phyloP scores from a whole-genome alignment of 37 sponge, comb jelly and placozoan genomes.

The Cliona cf. orientalis region DNA sequence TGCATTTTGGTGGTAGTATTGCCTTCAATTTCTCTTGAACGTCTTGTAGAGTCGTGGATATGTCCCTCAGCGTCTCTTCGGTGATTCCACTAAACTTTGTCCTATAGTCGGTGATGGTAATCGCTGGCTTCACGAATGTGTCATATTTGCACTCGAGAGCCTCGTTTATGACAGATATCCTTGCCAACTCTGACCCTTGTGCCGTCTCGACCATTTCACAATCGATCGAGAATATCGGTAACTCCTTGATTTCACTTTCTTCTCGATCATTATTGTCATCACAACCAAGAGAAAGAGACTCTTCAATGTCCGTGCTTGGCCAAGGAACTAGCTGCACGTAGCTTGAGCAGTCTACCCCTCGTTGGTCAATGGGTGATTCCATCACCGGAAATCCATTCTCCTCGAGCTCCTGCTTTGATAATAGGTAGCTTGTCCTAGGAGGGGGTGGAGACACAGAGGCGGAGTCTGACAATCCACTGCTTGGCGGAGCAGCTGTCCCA shows the following conservation, averaged over 20 bases:
- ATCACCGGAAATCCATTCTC: slow-evolving; percentile 41
- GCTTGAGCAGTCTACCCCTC: neutral
- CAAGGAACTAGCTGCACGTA: slow-evolving; percentile 28
- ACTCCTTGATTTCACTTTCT: neutral
- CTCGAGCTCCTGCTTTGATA: slow-evolving; percentile 29
- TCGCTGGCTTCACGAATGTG: slow-evolving; percentile 78
- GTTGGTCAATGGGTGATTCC: neutral
- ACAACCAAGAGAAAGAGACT: neutral
- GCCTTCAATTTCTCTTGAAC: slow-evolving; percentile 72
- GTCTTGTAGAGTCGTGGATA: slow-evolving; percentile 76
- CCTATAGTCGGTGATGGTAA: slow-evolving; percentile 79
- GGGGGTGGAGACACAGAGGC: neutral
- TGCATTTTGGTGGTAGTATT: slow-evolving; percentile 72
- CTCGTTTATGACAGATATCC: slow-evolving; percentile 90
- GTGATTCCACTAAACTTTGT: slow-evolving; percentile 95
- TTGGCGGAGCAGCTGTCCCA: neutral
- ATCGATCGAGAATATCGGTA: slow-evolving; percentile 82
- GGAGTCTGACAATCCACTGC: too few relatives aligned
- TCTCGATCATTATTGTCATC: neutral
- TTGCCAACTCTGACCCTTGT: slow-evolving; percentile 65
- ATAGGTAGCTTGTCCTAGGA: slow-evolving; percentile 22
- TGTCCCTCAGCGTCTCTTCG: slow-evolving; percentile 66
- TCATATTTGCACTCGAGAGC: slow-evolving; percentile 82
- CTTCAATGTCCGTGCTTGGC: neutral
- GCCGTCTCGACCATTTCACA: slow-evolving; percentile 88